phyloP scores from a whole-genome alignment of 53 echinoderm and acorn worm genomes.

The Mesocentrotus franciscanus region DNA sequence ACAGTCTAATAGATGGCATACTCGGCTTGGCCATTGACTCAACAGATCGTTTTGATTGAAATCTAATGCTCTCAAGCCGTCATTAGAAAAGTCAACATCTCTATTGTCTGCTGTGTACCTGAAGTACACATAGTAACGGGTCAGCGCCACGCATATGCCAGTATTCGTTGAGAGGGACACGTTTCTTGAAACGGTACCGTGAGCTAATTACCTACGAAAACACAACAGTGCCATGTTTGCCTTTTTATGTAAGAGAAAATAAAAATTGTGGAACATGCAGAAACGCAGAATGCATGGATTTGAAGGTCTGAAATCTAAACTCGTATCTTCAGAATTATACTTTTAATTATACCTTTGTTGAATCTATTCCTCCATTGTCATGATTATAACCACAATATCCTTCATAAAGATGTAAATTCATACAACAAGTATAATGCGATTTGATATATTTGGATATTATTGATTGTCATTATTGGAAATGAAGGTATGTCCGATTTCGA shows the following conservation, averaged over 20 bases:
- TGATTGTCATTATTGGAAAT: too few relatives aligned
- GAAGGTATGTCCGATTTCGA: too few relatives aligned
- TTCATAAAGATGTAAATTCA: too few relatives aligned
- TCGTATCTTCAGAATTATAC: too few relatives aligned
- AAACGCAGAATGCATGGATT: background rate
- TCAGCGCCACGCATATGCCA: background rate
- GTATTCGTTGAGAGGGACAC: background rate
- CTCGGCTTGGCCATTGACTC: background rate
- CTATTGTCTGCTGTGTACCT: slow-evolving; percentile 20
- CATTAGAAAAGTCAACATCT: slow-evolving; percentile 30
- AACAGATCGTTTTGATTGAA: background rate
- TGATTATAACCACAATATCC: too few relatives aligned
- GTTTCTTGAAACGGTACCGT: background rate
- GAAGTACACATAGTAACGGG: background rate
- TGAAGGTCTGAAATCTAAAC: too few relatives aligned
- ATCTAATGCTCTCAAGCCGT: slow-evolving; percentile 1
- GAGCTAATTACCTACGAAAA: slow-evolving; percentile 35
- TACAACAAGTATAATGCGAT: too few relatives aligned
- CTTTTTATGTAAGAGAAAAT: background rate
- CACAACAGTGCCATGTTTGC: background rate
- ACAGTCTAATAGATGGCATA: background rate
- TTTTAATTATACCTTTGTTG: too few relatives aligned
- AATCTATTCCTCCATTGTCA: too few relatives aligned
- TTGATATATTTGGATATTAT: too few relatives aligned
- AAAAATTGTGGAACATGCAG: background rate